phyloP scores from a whole-genome alignment of 2,797 vertebrate genomes.

The Tangara arthus region DNA sequence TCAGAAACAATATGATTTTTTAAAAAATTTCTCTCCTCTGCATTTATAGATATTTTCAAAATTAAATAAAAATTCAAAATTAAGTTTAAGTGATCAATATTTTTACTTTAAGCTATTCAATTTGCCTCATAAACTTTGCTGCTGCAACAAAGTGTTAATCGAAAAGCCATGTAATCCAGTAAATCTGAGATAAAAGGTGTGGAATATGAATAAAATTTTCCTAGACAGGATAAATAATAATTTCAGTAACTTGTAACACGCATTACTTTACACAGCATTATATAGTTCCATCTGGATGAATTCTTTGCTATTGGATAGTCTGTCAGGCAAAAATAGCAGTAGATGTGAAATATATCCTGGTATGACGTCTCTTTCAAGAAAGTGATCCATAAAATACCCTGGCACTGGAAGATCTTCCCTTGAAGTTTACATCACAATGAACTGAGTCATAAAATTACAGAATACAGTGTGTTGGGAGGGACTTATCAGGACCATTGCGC shows the following conservation, averaged over 20 bases:
- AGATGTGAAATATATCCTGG: background rate
- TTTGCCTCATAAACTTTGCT: background rate
- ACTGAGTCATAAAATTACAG: background rate
- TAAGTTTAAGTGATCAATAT: background rate
- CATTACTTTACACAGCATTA: background rate
- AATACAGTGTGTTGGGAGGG: background rate
- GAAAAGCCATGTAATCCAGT: background rate
- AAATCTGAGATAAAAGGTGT: background rate
- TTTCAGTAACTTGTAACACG: background rate
- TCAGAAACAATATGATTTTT: background rate
- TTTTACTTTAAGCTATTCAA: background rate
- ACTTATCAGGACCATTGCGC: no score
- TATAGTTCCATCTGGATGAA: background rate
- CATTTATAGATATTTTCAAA: background rate
- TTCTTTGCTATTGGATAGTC: background rate
- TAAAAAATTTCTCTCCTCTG: background rate
- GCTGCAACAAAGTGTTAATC: background rate
- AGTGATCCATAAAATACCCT: background rate
- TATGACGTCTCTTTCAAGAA: background rate
- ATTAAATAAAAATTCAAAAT: background rate
- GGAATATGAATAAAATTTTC: background rate
- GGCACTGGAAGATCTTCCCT: background rate
- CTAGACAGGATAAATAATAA: accelerated
- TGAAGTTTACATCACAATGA: background rate
- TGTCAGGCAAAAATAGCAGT: background rate